phyloP scores from a whole-genome alignment of 2,113 vertebrate genomes.

The Crypturellus undulatus region DNA sequence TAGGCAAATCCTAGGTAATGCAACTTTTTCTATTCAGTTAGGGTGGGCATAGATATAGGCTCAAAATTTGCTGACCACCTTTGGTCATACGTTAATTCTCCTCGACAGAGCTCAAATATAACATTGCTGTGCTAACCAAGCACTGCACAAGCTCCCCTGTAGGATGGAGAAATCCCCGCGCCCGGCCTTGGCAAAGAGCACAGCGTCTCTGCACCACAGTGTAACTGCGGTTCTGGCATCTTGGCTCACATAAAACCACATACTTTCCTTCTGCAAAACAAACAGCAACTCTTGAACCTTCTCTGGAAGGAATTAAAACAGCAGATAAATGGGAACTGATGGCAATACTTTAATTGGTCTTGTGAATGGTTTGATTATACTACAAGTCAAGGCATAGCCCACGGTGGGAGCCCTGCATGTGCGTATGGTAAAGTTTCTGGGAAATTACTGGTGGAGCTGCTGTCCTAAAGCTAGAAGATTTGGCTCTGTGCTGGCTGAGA shows the following conservation, averaged over 20 bases:
- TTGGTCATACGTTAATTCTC: background rate
- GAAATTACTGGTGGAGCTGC: background rate
- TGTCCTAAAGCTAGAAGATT: background rate
- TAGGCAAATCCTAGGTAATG: background rate
- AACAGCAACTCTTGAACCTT: conserved; percentile 19
- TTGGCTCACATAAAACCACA: background rate
- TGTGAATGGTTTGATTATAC: conserved; percentile 37
- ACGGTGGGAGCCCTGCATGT: background rate
- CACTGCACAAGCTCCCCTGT: background rate
- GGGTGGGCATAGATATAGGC: background rate
- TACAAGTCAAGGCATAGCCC: conserved; percentile 44
- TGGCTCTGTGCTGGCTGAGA: background rate
- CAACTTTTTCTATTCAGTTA: background rate
- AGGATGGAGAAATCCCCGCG: accelerated
- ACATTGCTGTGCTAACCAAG: accelerated
- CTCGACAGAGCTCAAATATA: background rate
- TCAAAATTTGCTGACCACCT: background rate
- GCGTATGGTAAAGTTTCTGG: background rate
- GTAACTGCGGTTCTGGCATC: accelerated
- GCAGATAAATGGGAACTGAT: conserved; percentile 20
- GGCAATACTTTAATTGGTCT: conserved; percentile 24
- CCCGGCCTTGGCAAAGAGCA: accelerated
- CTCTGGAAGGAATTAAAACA: conserved; percentile 59
- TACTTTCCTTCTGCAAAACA: conserved; percentile 45
- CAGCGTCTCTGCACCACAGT: background rate